phyloP scores from a whole-genome alignment of 2,113 vertebrate species.

The Casuarius casuarius region DNA sequence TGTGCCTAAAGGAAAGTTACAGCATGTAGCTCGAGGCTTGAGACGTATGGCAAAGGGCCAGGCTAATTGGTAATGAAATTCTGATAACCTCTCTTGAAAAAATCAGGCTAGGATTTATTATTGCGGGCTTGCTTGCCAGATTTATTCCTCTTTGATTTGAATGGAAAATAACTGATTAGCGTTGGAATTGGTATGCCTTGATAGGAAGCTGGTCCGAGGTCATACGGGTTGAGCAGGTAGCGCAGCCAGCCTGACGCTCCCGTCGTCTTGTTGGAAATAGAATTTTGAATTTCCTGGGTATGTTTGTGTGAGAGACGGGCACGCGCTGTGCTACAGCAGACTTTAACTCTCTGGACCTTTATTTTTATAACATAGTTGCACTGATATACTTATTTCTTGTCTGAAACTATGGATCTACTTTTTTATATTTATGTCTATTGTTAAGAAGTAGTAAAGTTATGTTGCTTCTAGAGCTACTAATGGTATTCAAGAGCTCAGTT shows the following conservation, averaged over 20 bases:
- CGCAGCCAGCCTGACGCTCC: too few relatives aligned
- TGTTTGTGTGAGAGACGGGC: background rate
- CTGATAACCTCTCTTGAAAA: background rate
- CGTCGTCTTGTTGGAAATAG: background rate
- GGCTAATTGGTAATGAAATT: accelerated
- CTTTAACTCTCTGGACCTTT: background rate
- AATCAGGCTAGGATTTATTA: accelerated
- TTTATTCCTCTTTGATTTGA: background rate
- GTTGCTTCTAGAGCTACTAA: background rate
- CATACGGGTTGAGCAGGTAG: background rate
- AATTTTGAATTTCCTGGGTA: accelerated
- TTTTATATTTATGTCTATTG: background rate
- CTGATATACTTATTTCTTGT: background rate
- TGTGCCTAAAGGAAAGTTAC: background rate
- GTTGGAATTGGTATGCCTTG: background rate
- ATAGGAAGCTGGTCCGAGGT: background rate
- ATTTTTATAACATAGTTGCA: background rate
- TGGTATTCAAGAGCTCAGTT: conserved; percentile 23
- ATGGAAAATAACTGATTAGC: background rate
- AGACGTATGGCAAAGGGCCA: background rate
- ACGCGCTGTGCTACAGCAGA: background rate
- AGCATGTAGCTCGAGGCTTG: background rate
- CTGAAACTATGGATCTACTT: background rate
- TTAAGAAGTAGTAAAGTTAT: conserved; percentile 7
- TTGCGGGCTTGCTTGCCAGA: accelerated